These are phyloP conservation scores for Chymomyza amoena DNA, from an alignment of 2,888 invertebrate genomes.

Conservation along the genomic window DNA sequence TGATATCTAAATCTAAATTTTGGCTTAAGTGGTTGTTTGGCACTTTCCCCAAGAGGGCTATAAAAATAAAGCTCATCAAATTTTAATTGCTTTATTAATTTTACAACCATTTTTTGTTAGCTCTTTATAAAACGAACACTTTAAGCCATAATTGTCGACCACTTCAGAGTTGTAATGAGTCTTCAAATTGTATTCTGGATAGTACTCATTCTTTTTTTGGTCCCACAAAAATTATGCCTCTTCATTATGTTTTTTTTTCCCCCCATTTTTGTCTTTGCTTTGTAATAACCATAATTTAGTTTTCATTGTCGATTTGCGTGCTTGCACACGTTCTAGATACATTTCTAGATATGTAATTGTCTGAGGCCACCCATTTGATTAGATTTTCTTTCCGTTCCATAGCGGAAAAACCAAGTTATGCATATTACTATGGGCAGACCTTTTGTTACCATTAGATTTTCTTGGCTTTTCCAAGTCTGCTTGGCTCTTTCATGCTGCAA, in stretches of 20 bases:
- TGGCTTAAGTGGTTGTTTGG: slow-evolving; percentile 21
- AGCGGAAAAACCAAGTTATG: neutral
- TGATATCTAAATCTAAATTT: neutral
- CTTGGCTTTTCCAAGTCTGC: slow-evolving; percentile 11
- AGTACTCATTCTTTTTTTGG: neutral
- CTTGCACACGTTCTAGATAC: slow-evolving; percentile 50
- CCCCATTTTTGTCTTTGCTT: slow-evolving; percentile 2
- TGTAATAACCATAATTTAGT: slow-evolving; percentile 58
- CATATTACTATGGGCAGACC: neutral
- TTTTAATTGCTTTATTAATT: slow-evolving; percentile 60
- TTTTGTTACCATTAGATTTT: neutral
- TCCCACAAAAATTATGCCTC: neutral
- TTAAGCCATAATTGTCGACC: slow-evolving; percentile 44
- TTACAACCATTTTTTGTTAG: neutral
- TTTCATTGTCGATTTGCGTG: slow-evolving; percentile 40
- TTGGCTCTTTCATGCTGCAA: neutral
- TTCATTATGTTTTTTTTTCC: neutral
- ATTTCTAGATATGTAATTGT: neutral
- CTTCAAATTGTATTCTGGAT: neutral
- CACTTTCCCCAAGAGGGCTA: slow-evolving; percentile 43
- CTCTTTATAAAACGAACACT: too few relatives aligned
- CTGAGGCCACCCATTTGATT: slow-evolving; percentile 6
- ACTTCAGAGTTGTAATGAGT: neutral
- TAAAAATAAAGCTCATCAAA: slow-evolving; percentile 15
- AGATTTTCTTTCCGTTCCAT: slow-evolving; percentile 3